Evolutionary conservation across 2,113 vertebrate species (phyloP).

Genomic region (Tupaia tana): DNA sequence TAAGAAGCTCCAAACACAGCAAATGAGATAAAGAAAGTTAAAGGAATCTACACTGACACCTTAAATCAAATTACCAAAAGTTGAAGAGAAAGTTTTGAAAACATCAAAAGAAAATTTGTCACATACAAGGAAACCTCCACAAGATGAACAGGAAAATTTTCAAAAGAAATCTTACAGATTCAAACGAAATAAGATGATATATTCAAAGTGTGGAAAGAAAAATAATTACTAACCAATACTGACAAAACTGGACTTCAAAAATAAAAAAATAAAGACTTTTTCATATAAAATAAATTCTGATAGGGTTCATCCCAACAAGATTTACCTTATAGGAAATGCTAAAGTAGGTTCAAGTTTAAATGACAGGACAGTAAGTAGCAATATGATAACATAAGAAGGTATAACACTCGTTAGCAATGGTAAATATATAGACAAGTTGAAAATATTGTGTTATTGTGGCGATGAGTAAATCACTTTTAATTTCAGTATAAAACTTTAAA

Average conservation of each 20-base stretch:
- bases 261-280: neutral
- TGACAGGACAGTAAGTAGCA: neutral
- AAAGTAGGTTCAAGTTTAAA: neutral
- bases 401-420: neutral
- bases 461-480: too few species aligned
- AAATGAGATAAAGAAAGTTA: neutral
- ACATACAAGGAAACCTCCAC: neutral
- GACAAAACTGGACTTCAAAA: neutral
- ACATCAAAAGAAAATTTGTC: neutral
- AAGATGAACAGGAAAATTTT: neutral
- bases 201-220: neutral
- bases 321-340: neutral
- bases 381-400: neutral
- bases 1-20: neutral
- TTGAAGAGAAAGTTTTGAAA: neutral
- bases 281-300: neutral
- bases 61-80: neutral
- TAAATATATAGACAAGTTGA: neutral
- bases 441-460: neutral
- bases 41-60: neutral
- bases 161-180: neutral
- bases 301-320: neutral
- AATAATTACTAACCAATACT: neutral
- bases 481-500: neutral
- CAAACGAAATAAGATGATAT: neutral